Percentiles rank a stretch among this genome's conserved stretches.
Conservation (phyloP, 2,113 vertebrate species). For the Corythoichthys intestinalis region DNA sequence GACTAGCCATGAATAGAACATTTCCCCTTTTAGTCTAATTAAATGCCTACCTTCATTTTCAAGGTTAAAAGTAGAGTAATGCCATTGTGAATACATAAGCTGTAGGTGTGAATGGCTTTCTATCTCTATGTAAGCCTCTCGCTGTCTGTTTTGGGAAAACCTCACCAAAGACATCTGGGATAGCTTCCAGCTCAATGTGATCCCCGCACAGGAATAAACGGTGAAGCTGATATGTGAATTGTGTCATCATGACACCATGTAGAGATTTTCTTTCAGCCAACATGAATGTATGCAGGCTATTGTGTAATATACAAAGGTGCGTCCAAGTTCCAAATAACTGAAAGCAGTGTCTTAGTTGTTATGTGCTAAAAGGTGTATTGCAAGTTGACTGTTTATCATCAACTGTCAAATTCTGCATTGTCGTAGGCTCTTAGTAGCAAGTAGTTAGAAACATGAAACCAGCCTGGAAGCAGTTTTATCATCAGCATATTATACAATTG, state of each 20-base stretch:
- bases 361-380: no score
- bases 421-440: no score
- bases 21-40: neutral
- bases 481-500: no score
- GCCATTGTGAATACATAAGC: neutral
- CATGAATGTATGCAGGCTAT: no score
- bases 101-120: neutral
- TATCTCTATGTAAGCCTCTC: neutral
- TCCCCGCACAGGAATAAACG: neutral
- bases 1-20: no score
- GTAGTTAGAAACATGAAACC: no score
- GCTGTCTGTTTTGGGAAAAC: neutral
- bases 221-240: neutral
- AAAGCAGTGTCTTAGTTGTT: no score
- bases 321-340: neutral
- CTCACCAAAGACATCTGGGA: neutral
- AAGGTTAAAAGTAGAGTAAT: neutral
- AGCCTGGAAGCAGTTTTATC: no score
- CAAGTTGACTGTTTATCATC: no score
- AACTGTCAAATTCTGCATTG: no score
- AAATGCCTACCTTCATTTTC: neutral
- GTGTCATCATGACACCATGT: neutral
- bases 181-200: neutral
- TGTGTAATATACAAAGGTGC: neutral
- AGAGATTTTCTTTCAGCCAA: no score